Evolutionary conservation across 1,140 invertebrate genomes (phyloP), one percentile per base, ranked within the genome.

Genomic region (Drosophila kurseongensis): DNA sequence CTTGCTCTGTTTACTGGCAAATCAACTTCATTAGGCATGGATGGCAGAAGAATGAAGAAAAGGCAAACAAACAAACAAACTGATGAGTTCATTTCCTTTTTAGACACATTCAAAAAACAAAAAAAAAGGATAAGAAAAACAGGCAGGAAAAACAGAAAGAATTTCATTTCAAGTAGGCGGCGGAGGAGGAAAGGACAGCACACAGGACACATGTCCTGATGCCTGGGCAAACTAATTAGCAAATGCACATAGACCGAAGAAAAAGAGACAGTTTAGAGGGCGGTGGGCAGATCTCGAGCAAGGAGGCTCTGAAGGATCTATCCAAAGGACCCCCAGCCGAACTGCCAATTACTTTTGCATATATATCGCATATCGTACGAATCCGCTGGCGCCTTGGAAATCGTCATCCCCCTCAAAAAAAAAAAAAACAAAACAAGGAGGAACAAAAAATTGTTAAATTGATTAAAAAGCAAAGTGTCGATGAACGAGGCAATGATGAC

Each of bases 381-480:
- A 29, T 47, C 32, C 48, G 23, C 35, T 14, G 51, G 67, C 67
- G 36, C 67, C 67, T 71, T 71, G 42, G 50, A 67, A 67, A 67
- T 36, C 60, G 35, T 32, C 32, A 6, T 6, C 6, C 32, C 48
- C 66, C 18, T 2, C 18, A 1, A 18, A 23, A 23, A 23, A 23
- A 23, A 3, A 23, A 23, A 23, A 1, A 23, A 23, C n/a, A n/a
- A 54, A 55, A 32, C 65, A 69, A 32, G 44, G 32, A 68, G 41
- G 58, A 52, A 75, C 54, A 82, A 89, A 88, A 90, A 80, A 84
- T 90, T 89, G 80, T 68, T 88, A 88, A 88, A 88, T 88, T 88
- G 84, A 88, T 88, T 88, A 88, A 88, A 88, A 88, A 88, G 84
- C 84, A 88, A 88, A 89, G 84, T 88, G 84, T 88, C 84, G 85